Conservation (phyloP, 1,140 invertebrate genomes). For the Aradophagus sp. region DNA sequence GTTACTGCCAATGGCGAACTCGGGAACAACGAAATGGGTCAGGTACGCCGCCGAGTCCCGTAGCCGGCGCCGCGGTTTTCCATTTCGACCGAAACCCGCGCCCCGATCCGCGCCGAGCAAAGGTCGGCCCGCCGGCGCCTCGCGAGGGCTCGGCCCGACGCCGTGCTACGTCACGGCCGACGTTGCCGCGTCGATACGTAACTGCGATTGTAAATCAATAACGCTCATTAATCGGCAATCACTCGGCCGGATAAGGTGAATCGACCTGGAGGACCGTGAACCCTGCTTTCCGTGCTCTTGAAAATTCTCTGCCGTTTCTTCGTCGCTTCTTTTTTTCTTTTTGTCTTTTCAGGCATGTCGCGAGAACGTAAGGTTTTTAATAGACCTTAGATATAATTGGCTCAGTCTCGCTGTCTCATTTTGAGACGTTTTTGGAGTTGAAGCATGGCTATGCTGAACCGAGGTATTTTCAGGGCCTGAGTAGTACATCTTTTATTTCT, state of each 20-base stretch:
- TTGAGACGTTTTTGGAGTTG: too few species aligned
- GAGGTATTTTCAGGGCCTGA: too few species aligned
- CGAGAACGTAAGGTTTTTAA: too few species aligned
- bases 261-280: constrained; percentile 19
- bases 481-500: too few species aligned
- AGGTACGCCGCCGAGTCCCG: constrained; percentile 65
- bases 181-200: neutral
- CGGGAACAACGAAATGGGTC: constrained; percentile 66
- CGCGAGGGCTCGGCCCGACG: neutral
- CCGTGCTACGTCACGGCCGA: neutral
- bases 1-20: constrained; percentile 62
- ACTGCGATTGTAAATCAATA: constrained; percentile 13
- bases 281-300: too few species aligned
- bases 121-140: too few species aligned
- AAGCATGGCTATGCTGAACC: too few species aligned
- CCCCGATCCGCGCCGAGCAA: neutral
- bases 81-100: constrained; percentile 39
- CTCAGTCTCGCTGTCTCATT: too few species aligned
- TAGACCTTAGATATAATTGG: too few species aligned
- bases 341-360: too few species aligned
- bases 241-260: constrained; percentile 7
- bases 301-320: too few species aligned
- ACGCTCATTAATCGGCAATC: constrained; percentile 3
- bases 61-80: constrained; percentile 54
- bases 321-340: too few species aligned